Evolutionary conservation across 2,113 vertebrate species (phyloP), one percentile per base, ranked within the genome.

Genomic region (Hippocampus mohnikei): DNA sequence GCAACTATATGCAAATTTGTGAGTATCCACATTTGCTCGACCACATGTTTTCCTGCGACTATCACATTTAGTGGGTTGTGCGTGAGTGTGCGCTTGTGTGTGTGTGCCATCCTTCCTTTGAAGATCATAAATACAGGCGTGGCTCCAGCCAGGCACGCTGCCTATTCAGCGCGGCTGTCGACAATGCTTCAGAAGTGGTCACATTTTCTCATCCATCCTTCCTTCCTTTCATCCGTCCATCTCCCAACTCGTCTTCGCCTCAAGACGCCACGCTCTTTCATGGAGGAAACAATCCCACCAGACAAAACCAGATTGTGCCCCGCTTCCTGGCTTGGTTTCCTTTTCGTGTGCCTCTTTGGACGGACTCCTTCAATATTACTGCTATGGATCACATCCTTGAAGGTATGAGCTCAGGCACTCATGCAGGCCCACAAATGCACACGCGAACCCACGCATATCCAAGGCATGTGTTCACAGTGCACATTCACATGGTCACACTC

Each of bases 111-210:
- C 89, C 75, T 81, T 81, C 73, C 74, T 92, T 90, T 90, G 85
- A 89, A 88, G 87, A 81, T 88, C 86, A 88, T 87, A 89, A 90
- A 90, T 86, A 88, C 85, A 67, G 90, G 85, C 82, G 83, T 85
- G 81, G 83, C 80, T 85, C 85, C 81, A 84, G 71, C 73, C 81
- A 82, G 82, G 81, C 81, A 76, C 52, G 75, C 78, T 84, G 83
- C 84, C 87, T 85, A 75, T 89, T 89, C 87, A 80, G 84, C 73
- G 58, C 78, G 87, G 85, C 82, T 85, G 89, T 89, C 80, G 80
- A 90, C 88, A 89, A 89, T 89, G 84, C 86, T 65, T 91, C 82
- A 85, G 90, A 91, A 91, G 90, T 91, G 90, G 90, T 90, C 73
- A 87, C 77, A 80, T 83, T 82, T 80, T 82, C 77, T 77, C 79